A percentile compares a stretch with the other conserved stretches of the same genome.
These are phyloP conservation scores for Phania funesta DNA, from an alignment of 2,888 invertebrate species.

Conservation along the genomic window DNA sequence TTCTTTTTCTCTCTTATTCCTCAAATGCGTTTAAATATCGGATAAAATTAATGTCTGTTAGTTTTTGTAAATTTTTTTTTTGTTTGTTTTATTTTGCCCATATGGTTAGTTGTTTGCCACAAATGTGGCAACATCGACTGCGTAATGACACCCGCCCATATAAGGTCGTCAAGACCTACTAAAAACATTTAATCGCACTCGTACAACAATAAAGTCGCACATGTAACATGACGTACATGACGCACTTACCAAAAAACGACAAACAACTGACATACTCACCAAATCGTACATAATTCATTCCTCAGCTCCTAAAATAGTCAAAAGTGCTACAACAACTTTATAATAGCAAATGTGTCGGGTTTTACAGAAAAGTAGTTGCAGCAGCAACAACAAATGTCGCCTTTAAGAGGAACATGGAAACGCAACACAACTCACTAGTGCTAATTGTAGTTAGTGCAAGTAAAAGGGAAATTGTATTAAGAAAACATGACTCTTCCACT, in stretches of 20 bases:
- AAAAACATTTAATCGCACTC: constrained; percentile 56
- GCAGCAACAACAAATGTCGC: not conserved
- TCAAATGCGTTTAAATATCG: constrained; percentile 64
- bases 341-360: constrained; percentile 3
- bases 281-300: constrained; percentile 50
- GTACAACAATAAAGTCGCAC: constrained; percentile 57
- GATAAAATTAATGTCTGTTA: constrained; percentile 58
- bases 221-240: constrained; percentile 65
- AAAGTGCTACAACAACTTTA: constrained; percentile 31
- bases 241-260: constrained; percentile 66
- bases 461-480: no score
- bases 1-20: not conserved
- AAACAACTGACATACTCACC: constrained; percentile 63
- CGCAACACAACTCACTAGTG: not conserved
- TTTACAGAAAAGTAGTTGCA: not conserved
- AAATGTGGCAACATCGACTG: constrained; percentile 64
- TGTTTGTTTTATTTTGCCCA: constrained; percentile 49
- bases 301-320: constrained; percentile 44
- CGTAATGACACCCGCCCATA: constrained; percentile 67
- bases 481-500: no score
- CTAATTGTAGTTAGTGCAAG: not conserved
- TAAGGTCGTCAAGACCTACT: constrained; percentile 66
- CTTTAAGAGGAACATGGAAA: constrained; percentile 3
- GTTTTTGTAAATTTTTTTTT: not conserved
- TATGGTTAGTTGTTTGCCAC: constrained; percentile 54